Evolutionary conservation across 2,797 vertebrate species (phyloP).

Genomic region (Pseudochromis fuscus): DNA sequence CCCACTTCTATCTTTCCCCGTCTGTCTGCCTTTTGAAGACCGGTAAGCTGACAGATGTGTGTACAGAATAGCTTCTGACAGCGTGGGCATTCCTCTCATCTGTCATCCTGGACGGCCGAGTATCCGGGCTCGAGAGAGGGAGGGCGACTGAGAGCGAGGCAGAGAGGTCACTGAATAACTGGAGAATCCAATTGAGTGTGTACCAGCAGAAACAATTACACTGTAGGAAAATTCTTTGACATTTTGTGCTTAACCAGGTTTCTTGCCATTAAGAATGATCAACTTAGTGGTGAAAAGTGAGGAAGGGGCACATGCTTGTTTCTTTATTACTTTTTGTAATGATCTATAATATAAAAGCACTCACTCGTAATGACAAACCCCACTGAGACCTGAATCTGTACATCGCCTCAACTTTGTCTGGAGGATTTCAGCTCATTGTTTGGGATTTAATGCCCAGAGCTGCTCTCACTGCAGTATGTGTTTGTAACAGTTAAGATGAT

Average conservation of each 20-base stretch:
- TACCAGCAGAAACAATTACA: conserved; percentile 48
- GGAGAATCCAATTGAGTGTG: conserved; percentile 13
- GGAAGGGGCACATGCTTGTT: neutral
- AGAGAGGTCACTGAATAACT: conserved; percentile 21
- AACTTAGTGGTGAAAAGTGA: neutral
- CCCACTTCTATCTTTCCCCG: conserved; percentile 39
- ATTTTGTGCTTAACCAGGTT: conserved; percentile 25
- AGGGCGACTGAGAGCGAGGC: neutral
- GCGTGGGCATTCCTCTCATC: conserved; percentile 63
- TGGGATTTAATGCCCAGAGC: neutral
- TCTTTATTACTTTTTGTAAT: too few relatives aligned
- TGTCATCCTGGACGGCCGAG: conserved; percentile 59
- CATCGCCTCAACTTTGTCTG: neutral
- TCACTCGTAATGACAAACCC: neutral
- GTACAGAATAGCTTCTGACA: conserved; percentile 73
- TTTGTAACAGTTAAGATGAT: neutral
- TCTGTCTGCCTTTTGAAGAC: conserved; percentile 57
- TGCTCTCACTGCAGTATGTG: neutral
- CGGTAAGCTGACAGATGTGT: conserved; percentile 72
- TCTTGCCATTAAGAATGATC: conserved; percentile 40
- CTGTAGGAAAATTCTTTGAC: conserved; percentile 25
- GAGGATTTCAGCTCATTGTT: neutral
- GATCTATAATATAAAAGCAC: neutral
- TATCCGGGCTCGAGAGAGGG: conserved; percentile 35
- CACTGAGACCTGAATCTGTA: neutral